Conservation (phyloP, 2,888 invertebrate species). For the Fragum fragum region DNA sequence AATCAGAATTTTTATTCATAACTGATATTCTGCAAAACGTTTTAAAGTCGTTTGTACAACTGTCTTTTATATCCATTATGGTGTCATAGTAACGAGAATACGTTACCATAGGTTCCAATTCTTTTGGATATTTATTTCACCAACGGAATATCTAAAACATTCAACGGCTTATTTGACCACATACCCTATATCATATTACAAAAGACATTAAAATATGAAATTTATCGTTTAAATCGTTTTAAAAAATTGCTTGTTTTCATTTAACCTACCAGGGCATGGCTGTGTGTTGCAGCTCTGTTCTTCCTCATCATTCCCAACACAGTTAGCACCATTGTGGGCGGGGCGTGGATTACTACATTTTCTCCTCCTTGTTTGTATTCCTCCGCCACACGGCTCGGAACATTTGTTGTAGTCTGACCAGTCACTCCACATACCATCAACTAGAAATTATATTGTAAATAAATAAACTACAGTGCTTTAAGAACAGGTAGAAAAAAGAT, state of each 20-base stretch:
- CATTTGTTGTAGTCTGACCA: slow-evolving; percentile 52
- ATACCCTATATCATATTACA: no score
- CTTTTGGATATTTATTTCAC: neutral
- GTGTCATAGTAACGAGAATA: no score
- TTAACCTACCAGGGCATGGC: slow-evolving; percentile 1
- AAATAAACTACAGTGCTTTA: no score
- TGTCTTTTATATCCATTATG: no score
- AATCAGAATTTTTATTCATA: no score
- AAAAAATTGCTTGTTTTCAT: no score
- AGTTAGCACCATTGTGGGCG: slow-evolving; percentile 39
- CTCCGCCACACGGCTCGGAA: slow-evolving; percentile 44
- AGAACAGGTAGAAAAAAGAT: no score
- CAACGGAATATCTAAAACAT: neutral
- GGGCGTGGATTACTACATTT: slow-evolving; percentile 59
- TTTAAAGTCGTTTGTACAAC: no score
- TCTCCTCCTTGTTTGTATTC: slow-evolving; percentile 39
- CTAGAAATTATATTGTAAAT: slow-evolving; percentile 32
- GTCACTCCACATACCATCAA: slow-evolving; percentile 52
- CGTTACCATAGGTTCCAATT: no score
- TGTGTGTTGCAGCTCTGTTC: neutral
- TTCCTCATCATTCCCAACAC: slow-evolving; percentile 33
- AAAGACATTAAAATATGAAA: no score
- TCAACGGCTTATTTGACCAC: neutral
- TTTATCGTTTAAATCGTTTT: no score
- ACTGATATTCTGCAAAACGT: no score